Base-by-base conservation (phyloP, 2,113 vertebrate species). In the Chloroceryle aenea region DNA sequence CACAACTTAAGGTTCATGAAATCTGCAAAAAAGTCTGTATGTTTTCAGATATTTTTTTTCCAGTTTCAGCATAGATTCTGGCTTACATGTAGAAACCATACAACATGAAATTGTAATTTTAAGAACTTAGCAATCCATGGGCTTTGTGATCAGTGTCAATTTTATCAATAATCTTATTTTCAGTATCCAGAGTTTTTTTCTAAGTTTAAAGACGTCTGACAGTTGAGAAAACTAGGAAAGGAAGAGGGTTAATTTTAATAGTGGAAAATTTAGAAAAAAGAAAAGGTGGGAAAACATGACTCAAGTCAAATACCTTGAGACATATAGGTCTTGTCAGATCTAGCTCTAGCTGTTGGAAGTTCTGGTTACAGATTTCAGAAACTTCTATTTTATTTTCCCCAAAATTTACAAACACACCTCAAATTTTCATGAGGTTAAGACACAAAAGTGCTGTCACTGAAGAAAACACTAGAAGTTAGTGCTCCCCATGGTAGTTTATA, bases 11-110 rank as follows among this genome's bases (percentile, higher is more conserved):
- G 7, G 14, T 20, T 74, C 7, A 19, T 14, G 10, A 90, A 64
- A 76, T n/a, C 13, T 0, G 0, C 30, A 53, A 43, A n/a, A 53
- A 69, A 4, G n/a, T 14, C 34, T 27, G 3, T 30, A 29, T 32
- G 8, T 1, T 6, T 27, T 80, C 53, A 84, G 40, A 47, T 14
- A 10, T 2, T 30, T 34, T 69, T 77, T 62, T 53, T 26, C 10
- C 30, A 22, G 14, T 52, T 92, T 73, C 22, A 87, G 34, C 32
- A 93, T 0, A 83, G 58, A 81, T 12, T 38, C 26, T 73, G 13
- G 23, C 4, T 62, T 52, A 26, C 6, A 77, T 15, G 36, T 1
- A 63, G 22, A 92, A 87, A 53, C 1, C 3, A 66, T 8, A 34
- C 3, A 69, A 56, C 6, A 40, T 1, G 2, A 78, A 82, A 71